Evolutionary conservation across 2,888 invertebrate genomes (phyloP).

Genomic region (Hirtodrosophila trivittata): DNA sequence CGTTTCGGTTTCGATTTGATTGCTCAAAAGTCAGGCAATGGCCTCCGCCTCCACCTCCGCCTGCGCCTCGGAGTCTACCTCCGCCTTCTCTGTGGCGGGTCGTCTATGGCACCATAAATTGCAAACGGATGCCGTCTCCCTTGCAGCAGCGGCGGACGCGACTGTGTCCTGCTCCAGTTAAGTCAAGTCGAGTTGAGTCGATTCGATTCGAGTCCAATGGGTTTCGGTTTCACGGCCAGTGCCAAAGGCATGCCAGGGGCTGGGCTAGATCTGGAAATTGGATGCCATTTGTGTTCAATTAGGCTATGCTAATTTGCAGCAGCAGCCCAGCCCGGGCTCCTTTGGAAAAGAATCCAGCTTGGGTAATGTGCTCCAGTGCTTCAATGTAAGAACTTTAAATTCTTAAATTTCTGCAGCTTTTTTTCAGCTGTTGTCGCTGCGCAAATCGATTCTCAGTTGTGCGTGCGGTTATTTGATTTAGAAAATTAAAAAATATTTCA

Average conservation of each 20-base stretch:
- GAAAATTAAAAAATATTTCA: conserved; percentile 51
- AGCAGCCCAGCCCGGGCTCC: no score
- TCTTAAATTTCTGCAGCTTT: conserved; percentile 12
- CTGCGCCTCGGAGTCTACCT: background rate
- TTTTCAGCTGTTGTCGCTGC: no score
- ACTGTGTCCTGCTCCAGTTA: conserved; percentile 4
- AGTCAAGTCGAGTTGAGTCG: conserved; percentile 11
- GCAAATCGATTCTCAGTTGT: no score
- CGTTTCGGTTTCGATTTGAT: conserved; percentile 63
- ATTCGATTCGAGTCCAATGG: conserved; percentile 45
- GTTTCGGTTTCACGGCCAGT: conserved; percentile 65
- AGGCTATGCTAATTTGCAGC: conserved; percentile 75
- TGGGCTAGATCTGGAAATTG: conserved; percentile 59
- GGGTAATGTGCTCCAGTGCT: conserved; percentile 5
- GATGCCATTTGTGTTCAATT: conserved; percentile 80
- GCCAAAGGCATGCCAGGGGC: conserved; percentile 43
- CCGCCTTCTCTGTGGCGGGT: conserved; percentile 25
- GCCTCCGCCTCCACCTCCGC: conserved; percentile 4
- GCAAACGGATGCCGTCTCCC: conserved; percentile 63
- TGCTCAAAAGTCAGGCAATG: conserved; percentile 55
- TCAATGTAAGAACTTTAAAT: conserved; percentile 34
- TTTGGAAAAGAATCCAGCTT: no score
- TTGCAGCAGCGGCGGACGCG: conserved; percentile 7
- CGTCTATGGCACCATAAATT: conserved; percentile 73
- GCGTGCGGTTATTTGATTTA: conserved; percentile 45